Evolutionary conservation across 2,797 vertebrate genomes (phyloP).

Genomic region (Oreortyx pictus): DNA sequence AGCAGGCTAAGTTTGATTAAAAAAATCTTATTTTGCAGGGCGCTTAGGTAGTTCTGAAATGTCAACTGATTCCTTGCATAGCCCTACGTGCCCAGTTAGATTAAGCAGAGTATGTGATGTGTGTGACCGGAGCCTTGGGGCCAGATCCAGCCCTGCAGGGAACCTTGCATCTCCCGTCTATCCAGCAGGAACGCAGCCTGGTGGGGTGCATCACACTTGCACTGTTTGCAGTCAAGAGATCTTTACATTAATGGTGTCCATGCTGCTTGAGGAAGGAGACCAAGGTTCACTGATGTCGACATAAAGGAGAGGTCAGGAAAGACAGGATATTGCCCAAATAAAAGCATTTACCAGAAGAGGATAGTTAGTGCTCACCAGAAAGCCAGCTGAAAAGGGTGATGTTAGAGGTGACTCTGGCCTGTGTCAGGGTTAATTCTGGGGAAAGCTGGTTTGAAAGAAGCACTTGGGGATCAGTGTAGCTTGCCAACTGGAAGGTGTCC

Average conservation of each 20-base stretch:
- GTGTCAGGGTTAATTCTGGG: not conserved
- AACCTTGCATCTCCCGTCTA: not conserved
- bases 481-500: not conserved
- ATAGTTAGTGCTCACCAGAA: not conserved
- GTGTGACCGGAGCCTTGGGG: rapidly evolving
- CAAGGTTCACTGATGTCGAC: not conserved
- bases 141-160: not conserved
- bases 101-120: not conserved
- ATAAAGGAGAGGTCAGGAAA: not conserved
- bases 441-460: not conserved
- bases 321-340: not conserved
- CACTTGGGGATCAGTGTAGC: not conserved
- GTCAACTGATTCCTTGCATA: not conserved
- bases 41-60: not conserved
- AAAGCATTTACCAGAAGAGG: not conserved
- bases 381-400: not conserved
- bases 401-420: not conserved
- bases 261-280: not conserved
- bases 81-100: not conserved
- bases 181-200: not conserved
- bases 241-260: not conserved
- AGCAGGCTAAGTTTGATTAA: not conserved
- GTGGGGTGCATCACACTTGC: not conserved
- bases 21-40: not conserved
- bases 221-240: rapidly evolving